Evolutionary conservation across 2,113 vertebrate genomes (phyloP).

Genomic region (Hydrochoerus hydrochaeris): DNA sequence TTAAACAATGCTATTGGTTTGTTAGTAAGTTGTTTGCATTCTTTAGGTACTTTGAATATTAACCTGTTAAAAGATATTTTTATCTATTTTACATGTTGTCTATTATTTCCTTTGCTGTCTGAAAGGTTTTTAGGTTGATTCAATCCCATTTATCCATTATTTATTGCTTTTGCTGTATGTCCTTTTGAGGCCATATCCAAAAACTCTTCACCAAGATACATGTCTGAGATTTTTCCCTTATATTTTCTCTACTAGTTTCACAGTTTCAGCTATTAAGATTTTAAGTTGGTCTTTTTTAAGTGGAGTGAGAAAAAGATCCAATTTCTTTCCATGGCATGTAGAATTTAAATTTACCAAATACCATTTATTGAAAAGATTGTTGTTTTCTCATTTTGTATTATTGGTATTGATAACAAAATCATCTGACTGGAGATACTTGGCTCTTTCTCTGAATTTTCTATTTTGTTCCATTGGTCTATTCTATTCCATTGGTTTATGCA

Average conservation of each 20-base stretch:
- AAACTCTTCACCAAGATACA: not conserved
- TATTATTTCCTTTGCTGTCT: not conserved
- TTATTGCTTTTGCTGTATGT: not conserved
- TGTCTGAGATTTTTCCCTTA: not conserved
- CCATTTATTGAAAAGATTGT: not conserved
- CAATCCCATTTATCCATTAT: not conserved
- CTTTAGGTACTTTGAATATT: not conserved
- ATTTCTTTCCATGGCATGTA: too few relatives aligned
- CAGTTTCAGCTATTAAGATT: not conserved
- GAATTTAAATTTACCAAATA: not conserved
- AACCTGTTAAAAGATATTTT: not conserved
- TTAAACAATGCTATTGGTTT: not conserved
- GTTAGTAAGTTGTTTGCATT: not conserved
- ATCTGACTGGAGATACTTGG: too few relatives aligned
- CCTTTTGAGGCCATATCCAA: not conserved
- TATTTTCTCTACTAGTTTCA: not conserved
- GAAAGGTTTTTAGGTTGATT: not conserved
- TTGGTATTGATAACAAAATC: too few relatives aligned
- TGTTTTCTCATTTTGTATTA: too few relatives aligned
- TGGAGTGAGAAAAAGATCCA: too few relatives aligned
- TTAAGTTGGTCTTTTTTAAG: not conserved
- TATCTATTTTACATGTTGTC: not conserved
- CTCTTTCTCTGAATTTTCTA: too few relatives aligned
- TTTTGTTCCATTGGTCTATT: too few relatives aligned
- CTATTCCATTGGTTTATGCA: too few relatives aligned